Percentiles rank a stretch among this genome's conserved stretches.
Evolutionary conservation across 2,113 vertebrate species (phyloP).

Genomic region (Jacana jacana): DNA sequence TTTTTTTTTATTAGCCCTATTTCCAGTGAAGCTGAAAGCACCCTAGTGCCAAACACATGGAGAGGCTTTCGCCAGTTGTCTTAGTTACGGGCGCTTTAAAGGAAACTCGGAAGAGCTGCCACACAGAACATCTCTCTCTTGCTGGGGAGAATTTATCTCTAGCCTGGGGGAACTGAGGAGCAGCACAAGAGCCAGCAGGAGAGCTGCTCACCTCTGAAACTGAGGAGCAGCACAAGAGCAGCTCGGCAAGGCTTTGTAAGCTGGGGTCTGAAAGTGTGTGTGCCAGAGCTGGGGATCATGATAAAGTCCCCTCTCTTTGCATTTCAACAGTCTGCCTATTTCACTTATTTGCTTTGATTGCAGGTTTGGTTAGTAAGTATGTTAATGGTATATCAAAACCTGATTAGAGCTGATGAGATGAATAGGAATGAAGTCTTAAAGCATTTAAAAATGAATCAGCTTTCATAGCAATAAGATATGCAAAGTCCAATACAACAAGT

Average conservation of each 20-base stretch:
- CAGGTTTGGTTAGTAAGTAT: not conserved
- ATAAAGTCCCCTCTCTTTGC: not conserved
- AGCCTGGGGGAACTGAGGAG: not conserved
- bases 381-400: not conserved
- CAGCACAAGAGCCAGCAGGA: not conserved
- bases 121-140: not conserved
- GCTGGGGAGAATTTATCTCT: not conserved
- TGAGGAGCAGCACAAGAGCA: not conserved
- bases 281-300: not conserved
- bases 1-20: not conserved
- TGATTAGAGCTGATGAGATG: not conserved
- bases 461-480: not conserved
- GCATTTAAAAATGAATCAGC: not conserved
- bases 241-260: not conserved
- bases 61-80: not conserved
- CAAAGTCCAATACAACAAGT: not conserved
- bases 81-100: not conserved
- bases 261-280: not conserved
- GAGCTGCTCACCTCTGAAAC: not conserved
- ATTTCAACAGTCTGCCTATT: not conserved
- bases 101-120: not conserved
- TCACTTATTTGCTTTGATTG: not conserved
- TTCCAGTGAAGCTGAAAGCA: slow-evolving; percentile 11
- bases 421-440: not conserved
- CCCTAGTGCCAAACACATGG: fast-evolving